Base-by-base conservation (phyloP, 2,113 vertebrate species). In the Epinephelus cyanopodus region DNA sequence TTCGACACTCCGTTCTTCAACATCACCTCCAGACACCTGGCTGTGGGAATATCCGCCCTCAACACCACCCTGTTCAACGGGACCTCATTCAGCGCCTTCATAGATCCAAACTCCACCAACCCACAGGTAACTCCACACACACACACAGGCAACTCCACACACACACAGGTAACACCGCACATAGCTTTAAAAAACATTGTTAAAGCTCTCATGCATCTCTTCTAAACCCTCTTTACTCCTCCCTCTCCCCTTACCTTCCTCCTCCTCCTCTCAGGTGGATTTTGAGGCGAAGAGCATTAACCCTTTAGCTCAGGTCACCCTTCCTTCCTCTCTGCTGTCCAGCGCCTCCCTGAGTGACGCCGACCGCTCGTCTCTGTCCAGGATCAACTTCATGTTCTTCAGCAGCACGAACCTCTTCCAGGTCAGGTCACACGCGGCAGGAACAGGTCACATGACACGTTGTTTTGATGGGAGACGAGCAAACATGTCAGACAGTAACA, bases 371-470 rank as follows among this genome's bases (percentile, higher is more conserved):
- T 76, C 90, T 69, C 87, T 97, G 85, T 97, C 95, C 91, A 96
- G 98, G 89, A 97, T 97, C 91, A 97, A 97, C 66, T 99, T 99
- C 91, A 96, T 98, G 85, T 99, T 99, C 95, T 99, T 99, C 93
- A 97, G 95, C 89, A 99, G 95, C 94, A 96, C 95, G 25, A 97
- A 95, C 70, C 95, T 99, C 72, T 99, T 99, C 81, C 96, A 97
- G 90, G 93, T 58, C 7, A 54, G 53, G 11, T 19, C 19, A 1
- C 6, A 17, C 6, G 1, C 8, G 7, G 21, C 4, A 11, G 21
- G 3, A 54, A 1, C 19, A 21, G 7, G 53, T 45, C 42, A 45
- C 8, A 45, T 37, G 33, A 37, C 33, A 37, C 33, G 33, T 37
- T 37, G 33, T 37, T 37, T 37, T 37, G 33, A 37, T 37, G 33